Conservation (phyloP, 2,888 invertebrate species). For the Drosophila anomalipes region DNA sequence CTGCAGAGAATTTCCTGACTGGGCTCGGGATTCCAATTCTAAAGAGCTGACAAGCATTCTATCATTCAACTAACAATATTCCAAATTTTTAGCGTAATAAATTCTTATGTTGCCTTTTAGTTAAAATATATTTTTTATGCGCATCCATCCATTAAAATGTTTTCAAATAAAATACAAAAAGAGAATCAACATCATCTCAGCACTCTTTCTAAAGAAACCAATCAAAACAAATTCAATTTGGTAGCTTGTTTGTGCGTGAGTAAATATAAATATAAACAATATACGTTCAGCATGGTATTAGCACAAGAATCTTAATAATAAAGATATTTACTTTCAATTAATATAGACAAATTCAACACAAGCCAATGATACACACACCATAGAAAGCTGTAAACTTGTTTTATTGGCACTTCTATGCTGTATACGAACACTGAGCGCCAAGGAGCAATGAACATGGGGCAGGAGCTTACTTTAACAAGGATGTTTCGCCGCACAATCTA, state of each 20-base stretch:
- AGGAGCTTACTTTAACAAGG: constrained; percentile 34
- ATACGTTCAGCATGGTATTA: neutral
- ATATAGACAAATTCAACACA: constrained; percentile 25
- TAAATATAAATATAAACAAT: neutral
- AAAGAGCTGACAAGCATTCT: neutral
- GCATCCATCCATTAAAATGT: neutral
- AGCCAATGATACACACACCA: neutral
- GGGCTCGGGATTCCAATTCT: constrained; percentile 15
- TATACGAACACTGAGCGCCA: constrained; percentile 24
- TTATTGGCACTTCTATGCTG: constrained; percentile 30
- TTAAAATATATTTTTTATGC: neutral
- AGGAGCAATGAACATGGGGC: neutral
- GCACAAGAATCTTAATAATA: constrained; percentile 20
- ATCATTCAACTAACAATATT: neutral
- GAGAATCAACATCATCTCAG: neutral
- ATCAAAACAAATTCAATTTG: constrained; percentile 2
- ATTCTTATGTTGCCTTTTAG: neutral
- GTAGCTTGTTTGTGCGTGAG: neutral
- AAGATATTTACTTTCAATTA: constrained; percentile 60
- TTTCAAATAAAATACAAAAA: neutral
- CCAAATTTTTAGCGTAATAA: neutral
- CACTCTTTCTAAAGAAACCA: neutral
- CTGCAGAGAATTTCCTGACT: constrained; percentile 34
- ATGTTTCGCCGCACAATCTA: constrained; percentile 6
- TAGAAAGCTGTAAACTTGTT: constrained; percentile 5